Evolutionary conservation across 1,140 invertebrate species (phyloP).

Genomic region (Trypoxylus dichotomus): DNA sequence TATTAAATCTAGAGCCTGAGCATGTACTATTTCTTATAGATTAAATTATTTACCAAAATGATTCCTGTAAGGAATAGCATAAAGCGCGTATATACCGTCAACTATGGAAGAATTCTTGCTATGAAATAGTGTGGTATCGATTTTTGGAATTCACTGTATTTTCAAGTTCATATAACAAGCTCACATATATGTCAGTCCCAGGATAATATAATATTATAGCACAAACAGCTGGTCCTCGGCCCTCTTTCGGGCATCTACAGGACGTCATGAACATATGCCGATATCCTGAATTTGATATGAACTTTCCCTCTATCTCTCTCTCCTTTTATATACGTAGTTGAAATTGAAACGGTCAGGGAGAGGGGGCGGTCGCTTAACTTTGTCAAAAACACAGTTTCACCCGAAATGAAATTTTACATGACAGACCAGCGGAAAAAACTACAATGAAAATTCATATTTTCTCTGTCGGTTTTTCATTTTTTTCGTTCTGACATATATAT

Average conservation of each 20-base stretch:
- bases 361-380: conserved; percentile 24
- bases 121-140: background rate
- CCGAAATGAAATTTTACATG: conserved; percentile 31
- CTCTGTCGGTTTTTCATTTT: background rate
- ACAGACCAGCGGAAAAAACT: conserved; percentile 14
- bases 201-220: conserved; percentile 37
- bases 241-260: conserved; percentile 33
- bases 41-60: too few species aligned
- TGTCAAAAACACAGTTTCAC: conserved; percentile 28
- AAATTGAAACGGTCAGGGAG: background rate
- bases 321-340: conserved; percentile 6
- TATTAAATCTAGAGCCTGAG: too few species aligned
- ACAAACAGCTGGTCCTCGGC: conserved; percentile 30
- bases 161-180: conserved; percentile 28
- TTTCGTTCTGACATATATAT: background rate
- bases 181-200: conserved; percentile 33
- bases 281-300: conserved; percentile 36
- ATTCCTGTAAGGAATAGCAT: too few species aligned
- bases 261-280: conserved; percentile 35
- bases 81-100: too few species aligned
- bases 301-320: conserved; percentile 20
- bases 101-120: background rate
- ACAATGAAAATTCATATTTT: conserved; percentile 21
- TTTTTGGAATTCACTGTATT: conserved; percentile 13
- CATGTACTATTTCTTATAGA: too few species aligned